Conservation (phyloP, 2,113 vertebrate species). For the Tricholaema leucomelas region DNA sequence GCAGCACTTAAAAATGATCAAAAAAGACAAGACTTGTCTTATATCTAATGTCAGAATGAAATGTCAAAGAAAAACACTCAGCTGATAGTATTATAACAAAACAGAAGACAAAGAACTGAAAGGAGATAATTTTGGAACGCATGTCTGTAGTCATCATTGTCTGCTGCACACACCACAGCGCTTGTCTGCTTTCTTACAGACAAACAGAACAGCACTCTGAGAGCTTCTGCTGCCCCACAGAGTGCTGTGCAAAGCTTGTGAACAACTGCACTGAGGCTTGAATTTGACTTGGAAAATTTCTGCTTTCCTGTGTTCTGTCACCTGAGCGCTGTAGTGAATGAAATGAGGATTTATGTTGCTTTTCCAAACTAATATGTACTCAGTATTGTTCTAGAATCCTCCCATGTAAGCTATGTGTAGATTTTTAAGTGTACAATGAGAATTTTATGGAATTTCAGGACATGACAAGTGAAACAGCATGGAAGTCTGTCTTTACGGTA, state of each 20-base stretch:
- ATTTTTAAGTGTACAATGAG: rapidly evolving
- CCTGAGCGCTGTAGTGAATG: background rate
- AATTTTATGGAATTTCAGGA: background rate
- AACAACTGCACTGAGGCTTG: background rate
- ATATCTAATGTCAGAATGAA: background rate
- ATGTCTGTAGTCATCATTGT: background rate
- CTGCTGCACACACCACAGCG: background rate
- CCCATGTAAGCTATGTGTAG: rapidly evolving
- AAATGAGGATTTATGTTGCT: background rate
- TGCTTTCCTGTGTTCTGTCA: background rate
- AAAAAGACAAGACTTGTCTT: background rate
- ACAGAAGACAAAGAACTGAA: background rate
- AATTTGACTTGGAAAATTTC: background rate
- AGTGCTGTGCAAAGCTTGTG: background rate
- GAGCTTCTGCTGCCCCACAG: background rate
- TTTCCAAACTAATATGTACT: rapidly evolving
- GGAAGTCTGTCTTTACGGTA: background rate
- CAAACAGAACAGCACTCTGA: background rate
- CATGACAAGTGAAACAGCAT: rapidly evolving
- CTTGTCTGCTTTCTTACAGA: background rate
- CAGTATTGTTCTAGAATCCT: background rate
- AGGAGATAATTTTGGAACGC: background rate
- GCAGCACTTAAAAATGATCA: background rate
- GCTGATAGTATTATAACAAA: rapidly evolving
- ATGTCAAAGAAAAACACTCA: slow-evolving; percentile 23